Conservation (phyloP, 2,113 vertebrate genomes). For the Aegithalos caudatus region DNA sequence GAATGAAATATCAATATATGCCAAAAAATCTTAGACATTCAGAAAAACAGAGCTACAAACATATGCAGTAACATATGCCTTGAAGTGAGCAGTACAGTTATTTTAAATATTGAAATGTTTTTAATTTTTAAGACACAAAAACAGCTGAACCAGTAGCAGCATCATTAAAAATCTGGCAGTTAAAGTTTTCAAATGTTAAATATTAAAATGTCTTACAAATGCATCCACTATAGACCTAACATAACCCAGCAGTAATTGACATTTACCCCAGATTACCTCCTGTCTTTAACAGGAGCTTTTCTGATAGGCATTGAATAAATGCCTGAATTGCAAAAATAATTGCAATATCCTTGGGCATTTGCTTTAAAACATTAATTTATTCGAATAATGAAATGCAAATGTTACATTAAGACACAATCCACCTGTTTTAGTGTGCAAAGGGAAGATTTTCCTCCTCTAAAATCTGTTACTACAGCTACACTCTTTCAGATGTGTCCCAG, state of each 20-base stretch:
- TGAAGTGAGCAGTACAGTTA: constrained; percentile 21
- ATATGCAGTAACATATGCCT: constrained; percentile 10
- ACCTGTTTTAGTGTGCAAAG: not conserved
- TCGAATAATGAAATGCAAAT: not conserved
- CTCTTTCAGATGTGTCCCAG: not conserved
- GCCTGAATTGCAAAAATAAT: not conserved
- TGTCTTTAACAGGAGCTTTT: not conserved
- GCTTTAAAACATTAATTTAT: not conserved
- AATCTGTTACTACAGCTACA: not conserved
- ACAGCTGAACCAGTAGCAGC: not conserved
- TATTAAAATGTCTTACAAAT: not conserved
- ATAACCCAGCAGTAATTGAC: not conserved
- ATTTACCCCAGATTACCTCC: not conserved
- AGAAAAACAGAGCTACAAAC: not conserved
- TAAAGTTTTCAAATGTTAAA: not conserved
- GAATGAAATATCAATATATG: not conserved
- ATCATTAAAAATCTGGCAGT: not conserved
- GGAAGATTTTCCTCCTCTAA: not conserved
- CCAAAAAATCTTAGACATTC: not conserved
- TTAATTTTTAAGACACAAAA: not conserved
- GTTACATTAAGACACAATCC: not conserved
- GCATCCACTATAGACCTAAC: not conserved
- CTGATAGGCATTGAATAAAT: not conserved
- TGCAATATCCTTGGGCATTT: not conserved
- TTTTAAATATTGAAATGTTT: constrained; percentile 19